These are phyloP conservation scores for Leuctra nigra DNA, from an alignment of 2,888 invertebrate species.

Conservation along the genomic window DNA sequence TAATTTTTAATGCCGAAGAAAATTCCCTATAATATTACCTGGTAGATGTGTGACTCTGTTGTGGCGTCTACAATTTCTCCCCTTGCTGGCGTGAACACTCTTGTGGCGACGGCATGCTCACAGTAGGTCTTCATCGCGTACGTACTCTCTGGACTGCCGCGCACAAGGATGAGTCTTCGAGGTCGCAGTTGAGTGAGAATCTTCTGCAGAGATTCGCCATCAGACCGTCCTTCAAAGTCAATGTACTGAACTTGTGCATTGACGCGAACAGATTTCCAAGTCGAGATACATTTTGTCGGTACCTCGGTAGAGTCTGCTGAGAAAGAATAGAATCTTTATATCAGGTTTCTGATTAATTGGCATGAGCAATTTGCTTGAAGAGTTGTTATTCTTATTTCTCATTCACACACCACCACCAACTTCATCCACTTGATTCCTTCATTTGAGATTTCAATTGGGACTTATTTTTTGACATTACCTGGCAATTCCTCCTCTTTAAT, in stretches of 20 bases:
- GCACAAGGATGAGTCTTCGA: conserved; percentile 68
- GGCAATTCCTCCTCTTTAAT: conserved; percentile 56
- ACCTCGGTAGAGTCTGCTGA: conserved; percentile 56
- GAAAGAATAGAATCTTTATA: too few relatives aligned
- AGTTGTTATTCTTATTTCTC: too few relatives aligned
- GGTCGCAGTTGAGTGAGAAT: conserved; percentile 77
- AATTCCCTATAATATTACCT: too few relatives aligned
- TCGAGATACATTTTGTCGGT: conserved; percentile 83
- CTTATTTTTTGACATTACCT: too few relatives aligned
- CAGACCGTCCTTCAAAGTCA: conserved; percentile 93
- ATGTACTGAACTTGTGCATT: conserved; percentile 88
- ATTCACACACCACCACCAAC: too few relatives aligned
- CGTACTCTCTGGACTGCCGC: conserved; percentile 64
- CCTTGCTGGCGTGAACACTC: conserved; percentile 74
- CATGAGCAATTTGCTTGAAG: too few relatives aligned
- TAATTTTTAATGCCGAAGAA: too few relatives aligned
- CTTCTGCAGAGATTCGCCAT: conserved; percentile 63
- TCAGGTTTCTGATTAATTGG: background rate
- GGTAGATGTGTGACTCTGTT: conserved; percentile 96
- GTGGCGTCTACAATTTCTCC: conserved; percentile 92
- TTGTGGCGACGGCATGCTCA: conserved; percentile 55
- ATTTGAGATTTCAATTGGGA: too few relatives aligned
- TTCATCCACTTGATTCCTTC: too few relatives aligned
- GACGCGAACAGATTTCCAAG: conserved; percentile 66
- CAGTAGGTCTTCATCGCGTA: conserved; percentile 62